phyloP scores from a whole-genome alignment of 2,797 vertebrate genomes.

The Diplodus puntazzo region DNA sequence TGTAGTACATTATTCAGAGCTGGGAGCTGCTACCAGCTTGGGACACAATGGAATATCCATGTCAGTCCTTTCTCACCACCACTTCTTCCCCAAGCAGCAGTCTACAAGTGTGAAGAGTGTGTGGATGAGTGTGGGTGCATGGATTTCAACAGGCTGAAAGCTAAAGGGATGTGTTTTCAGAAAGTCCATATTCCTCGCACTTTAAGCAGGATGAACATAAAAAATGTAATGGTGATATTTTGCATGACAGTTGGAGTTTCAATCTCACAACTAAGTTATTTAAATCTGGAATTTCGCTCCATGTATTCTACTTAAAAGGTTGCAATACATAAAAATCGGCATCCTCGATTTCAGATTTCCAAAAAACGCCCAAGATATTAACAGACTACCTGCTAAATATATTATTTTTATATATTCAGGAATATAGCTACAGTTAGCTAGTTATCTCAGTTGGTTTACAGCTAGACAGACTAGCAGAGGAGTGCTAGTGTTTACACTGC shows the following conservation, averaged over 20 bases:
- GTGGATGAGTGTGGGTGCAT: not conserved
- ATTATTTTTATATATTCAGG: no score
- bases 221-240: not conserved
- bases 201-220: not conserved
- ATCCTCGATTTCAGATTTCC: no score
- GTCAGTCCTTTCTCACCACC: conserved; percentile 37
- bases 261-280: not conserved
- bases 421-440: no score
- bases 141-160: conserved; percentile 14
- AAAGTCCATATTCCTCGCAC: not conserved
- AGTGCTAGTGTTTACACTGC: no score
- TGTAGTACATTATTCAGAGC: conserved; percentile 69
- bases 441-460: no score
- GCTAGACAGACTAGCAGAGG: no score
- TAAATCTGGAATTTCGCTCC: not conserved
- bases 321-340: no score
- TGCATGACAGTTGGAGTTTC: not conserved
- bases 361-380: no score
- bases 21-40: conserved; percentile 40
- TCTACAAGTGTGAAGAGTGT: conserved; percentile 29
- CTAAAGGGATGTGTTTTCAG: not conserved
- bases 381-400: no score
- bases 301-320: not conserved
- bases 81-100: not conserved
- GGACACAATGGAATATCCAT: conserved; percentile 62